Evolutionary conservation across 2,797 vertebrate species (phyloP).

Genomic region (Tenualosa ilisha): DNA sequence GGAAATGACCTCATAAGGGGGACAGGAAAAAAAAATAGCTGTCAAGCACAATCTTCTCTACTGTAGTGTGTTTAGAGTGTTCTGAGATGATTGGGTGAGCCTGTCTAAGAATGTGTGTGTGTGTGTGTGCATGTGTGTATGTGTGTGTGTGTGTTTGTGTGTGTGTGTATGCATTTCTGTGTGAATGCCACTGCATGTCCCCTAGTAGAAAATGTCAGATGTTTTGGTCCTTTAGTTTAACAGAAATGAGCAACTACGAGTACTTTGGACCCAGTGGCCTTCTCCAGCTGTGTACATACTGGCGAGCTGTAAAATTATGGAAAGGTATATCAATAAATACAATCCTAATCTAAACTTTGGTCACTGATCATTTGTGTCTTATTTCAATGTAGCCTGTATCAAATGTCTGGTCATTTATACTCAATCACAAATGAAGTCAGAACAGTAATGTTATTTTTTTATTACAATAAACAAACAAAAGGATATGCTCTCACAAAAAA

Average conservation of each 20-base stretch:
- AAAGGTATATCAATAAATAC: conserved; percentile 69
- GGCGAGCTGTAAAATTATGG: conserved; percentile 57
- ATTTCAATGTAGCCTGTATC: conserved; percentile 33
- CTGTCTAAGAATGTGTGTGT: conserved; percentile 33
- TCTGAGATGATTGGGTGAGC: conserved; percentile 37
- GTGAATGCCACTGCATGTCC: conserved; percentile 67
- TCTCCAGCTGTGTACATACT: conserved; percentile 51
- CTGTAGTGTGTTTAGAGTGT: conserved; percentile 26
- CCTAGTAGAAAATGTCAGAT: conserved; percentile 54
- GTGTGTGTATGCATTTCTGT: conserved; percentile 38
- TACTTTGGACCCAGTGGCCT: conserved; percentile 49
- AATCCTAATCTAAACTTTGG: conserved; percentile 47
- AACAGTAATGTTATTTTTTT: conserved; percentile 51
- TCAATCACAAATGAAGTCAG: not conserved
- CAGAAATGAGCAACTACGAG: conserved; percentile 26
- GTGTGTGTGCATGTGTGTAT: conserved; percentile 38
- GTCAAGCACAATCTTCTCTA: conserved; percentile 68
- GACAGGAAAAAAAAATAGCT: conserved; percentile 47
- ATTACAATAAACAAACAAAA: conserved; percentile 53
- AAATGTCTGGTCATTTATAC: not conserved
- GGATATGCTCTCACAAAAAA: conserved; percentile 49
- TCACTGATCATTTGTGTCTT: not conserved
- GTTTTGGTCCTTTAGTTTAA: conserved; percentile 44
- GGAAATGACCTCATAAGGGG: conserved; percentile 49
- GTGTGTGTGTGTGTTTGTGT: conserved; percentile 29